A percentile compares a stretch with the other conserved stretches of the same genome.
Evolutionary conservation across 2,797 vertebrate genomes (phyloP).

Genomic region (Delichon dasypus): DNA sequence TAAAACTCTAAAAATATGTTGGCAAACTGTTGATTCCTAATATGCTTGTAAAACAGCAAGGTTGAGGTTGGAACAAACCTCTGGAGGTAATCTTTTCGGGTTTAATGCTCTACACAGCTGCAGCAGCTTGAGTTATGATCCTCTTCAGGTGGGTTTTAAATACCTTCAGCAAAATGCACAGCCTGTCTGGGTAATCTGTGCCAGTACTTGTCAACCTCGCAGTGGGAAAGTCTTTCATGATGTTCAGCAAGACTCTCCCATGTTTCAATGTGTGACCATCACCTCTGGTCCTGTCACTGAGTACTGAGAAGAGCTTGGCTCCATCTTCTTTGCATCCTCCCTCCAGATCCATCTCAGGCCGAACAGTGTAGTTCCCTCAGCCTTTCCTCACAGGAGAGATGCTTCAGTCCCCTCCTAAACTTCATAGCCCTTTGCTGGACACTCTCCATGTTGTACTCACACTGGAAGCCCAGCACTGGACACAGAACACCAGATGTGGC

Average conservation of each 20-base stretch:
- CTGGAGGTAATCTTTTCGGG: background rate
- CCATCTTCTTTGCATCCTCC: background rate
- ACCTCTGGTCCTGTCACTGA: background rate
- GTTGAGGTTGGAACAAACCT: background rate
- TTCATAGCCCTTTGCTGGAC: background rate
- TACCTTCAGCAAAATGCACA: background rate
- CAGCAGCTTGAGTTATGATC: background rate
- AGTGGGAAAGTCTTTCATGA: background rate
- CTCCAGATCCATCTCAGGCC: background rate
- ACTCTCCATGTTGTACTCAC: background rate
- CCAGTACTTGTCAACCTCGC: background rate
- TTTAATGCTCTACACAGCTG: background rate
- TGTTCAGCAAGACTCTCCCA: background rate
- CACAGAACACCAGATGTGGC: background rate
- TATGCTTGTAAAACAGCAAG: background rate
- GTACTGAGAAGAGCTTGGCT: background rate
- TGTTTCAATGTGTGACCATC: background rate
- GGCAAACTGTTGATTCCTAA: background rate
- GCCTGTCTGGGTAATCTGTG: background rate
- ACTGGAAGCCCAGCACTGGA: background rate
- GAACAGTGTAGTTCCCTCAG: background rate
- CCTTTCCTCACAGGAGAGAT: background rate
- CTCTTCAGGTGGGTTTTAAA: background rate
- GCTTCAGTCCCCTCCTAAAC: background rate
- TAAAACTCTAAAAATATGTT: background rate